Percentiles rank a stretch among this genome's conserved stretches.
Conservation (phyloP, 2,113 vertebrate species). For the Guaruba guarouba region DNA sequence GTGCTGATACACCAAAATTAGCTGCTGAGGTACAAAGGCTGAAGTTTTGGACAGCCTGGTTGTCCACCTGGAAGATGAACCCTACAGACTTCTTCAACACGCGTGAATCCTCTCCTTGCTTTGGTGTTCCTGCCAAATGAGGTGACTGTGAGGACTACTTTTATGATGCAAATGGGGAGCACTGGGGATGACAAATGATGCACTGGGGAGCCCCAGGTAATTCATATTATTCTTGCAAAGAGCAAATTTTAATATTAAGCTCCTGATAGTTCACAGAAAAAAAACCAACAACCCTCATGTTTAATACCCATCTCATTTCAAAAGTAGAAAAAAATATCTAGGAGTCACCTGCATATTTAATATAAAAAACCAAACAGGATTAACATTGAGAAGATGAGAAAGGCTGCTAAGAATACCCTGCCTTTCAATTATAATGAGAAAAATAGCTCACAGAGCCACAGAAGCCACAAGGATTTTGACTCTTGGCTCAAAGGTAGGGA, state of each 20-base stretch:
- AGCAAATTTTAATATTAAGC: background rate
- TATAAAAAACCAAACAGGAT: background rate
- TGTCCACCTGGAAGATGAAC: background rate
- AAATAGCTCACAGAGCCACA: background rate
- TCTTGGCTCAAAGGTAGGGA: background rate
- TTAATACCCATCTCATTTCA: background rate
- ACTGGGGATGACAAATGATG: too few species aligned
- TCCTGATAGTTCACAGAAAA: background rate
- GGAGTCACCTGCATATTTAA: background rate
- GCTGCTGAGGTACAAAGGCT: background rate
- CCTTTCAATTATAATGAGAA: background rate
- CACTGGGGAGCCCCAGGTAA: background rate
- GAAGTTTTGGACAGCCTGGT: background rate
- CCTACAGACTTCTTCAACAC: background rate
- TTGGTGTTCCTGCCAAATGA: background rate
- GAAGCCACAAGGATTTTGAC: background rate
- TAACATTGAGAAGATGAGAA: background rate
- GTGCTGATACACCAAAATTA: background rate
- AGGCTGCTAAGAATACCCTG: background rate
- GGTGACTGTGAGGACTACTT: background rate
- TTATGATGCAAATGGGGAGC: background rate
- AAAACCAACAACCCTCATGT: fast-evolving
- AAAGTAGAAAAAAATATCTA: background rate
- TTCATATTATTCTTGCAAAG: background rate
- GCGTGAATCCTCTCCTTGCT: background rate